A percentile compares a stretch with the other conserved stretches of the same genome.
Evolutionary conservation across 2,113 vertebrate genomes (phyloP).

Genomic region (Nanorana parkeri): DNA sequence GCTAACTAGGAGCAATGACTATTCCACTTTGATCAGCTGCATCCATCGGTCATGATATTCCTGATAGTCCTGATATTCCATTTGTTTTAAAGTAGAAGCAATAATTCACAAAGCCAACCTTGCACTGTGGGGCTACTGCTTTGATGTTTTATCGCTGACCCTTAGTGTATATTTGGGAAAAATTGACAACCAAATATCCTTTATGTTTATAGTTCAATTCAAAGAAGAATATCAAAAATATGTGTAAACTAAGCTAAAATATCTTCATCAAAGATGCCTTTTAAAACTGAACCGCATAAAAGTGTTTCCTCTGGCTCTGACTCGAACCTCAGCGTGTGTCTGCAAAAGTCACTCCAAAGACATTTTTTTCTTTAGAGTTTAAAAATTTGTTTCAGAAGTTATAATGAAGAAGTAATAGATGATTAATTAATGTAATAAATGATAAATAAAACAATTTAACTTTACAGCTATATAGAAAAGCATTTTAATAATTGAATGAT

Average conservation of each 20-base stretch:
- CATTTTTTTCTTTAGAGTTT: constrained; percentile 11
- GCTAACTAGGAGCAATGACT: no score
- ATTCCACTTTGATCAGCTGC: no score
- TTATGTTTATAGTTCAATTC: not conserved
- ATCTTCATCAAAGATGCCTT: constrained; percentile 1
- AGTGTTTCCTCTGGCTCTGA: constrained; percentile 35
- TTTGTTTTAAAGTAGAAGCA: no score
- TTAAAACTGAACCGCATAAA: constrained; percentile 13
- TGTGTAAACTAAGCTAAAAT: constrained; percentile 18
- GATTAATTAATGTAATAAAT: not conserved
- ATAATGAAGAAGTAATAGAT: not conserved
- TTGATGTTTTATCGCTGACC: no score
- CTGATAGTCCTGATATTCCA: no score
- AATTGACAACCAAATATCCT: no score
- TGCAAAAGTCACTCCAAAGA: constrained; percentile 34
- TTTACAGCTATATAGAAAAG: not conserved
- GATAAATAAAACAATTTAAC: not conserved
- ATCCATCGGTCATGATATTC: no score
- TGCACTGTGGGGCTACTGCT: no score
- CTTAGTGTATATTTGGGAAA: no score
- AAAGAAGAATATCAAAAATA: constrained; percentile 9
- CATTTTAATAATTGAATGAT: not conserved
- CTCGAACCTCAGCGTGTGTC: not conserved
- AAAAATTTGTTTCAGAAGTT: not conserved
- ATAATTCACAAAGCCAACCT: no score